phyloP scores from a whole-genome alignment of 2,113 vertebrate species.

The Protobothrops mucrosquamatus region DNA sequence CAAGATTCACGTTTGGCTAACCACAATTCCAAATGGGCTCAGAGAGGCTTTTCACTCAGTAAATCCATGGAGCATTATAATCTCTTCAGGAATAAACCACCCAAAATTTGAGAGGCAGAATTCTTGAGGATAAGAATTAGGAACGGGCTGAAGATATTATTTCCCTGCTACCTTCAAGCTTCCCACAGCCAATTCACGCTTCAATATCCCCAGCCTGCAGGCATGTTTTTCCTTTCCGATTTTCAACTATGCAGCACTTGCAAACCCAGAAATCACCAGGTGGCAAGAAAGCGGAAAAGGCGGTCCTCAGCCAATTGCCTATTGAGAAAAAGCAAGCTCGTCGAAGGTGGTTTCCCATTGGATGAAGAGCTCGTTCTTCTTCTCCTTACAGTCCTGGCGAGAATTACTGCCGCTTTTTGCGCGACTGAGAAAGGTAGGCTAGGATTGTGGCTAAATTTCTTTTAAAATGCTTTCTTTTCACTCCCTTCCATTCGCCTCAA shows the following conservation, averaged over 20 bases:
- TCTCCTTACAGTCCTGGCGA: fast-evolving
- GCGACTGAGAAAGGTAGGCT: background rate
- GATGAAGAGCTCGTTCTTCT: too few relatives aligned
- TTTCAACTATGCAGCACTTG: fast-evolving
- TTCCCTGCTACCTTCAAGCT: background rate
- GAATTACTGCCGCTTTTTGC: background rate
- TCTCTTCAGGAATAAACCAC: background rate
- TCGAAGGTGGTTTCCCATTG: background rate
- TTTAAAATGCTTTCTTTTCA: background rate
- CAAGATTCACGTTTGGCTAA: background rate
- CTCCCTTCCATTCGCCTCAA: background rate
- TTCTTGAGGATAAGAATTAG: background rate
- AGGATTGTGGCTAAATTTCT: background rate
- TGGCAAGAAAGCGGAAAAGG: background rate
- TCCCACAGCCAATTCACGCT: background rate
- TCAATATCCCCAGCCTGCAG: background rate
- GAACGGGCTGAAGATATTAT: background rate
- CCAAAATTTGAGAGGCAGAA: background rate
- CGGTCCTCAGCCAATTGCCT: background rate
- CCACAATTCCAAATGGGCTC: background rate
- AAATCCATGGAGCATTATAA: background rate
- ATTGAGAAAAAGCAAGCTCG: background rate
- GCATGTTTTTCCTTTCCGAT: background rate
- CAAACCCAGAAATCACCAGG: background rate
- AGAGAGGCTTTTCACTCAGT: background rate